Conservation (phyloP, 1,140 invertebrate species). For the Lepeophtheirus salmonis region DNA sequence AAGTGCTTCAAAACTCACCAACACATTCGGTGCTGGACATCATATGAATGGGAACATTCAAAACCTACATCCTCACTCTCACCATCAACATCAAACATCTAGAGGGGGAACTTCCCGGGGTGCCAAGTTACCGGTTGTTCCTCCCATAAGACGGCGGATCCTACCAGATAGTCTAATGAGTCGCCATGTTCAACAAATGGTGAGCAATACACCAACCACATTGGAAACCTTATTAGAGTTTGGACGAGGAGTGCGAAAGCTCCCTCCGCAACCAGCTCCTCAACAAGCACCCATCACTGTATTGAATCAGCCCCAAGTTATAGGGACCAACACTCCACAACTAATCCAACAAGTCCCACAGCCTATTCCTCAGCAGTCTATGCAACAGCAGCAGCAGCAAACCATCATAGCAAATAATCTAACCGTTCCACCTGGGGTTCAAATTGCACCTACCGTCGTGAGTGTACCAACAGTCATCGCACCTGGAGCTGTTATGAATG, state of each 20-base stretch:
- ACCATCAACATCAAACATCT: neutral
- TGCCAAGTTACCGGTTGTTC: neutral
- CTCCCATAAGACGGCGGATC: neutral
- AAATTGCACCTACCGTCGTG: neutral
- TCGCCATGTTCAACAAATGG: neutral
- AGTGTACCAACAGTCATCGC: neutral
- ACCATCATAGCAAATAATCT: neutral
- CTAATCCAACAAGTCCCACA: neutral
- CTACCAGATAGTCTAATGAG: neutral
- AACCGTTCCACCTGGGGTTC: neutral
- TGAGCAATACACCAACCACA: neutral
- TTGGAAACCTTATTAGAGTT: conserved; percentile 1
- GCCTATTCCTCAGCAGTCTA: too few relatives aligned
- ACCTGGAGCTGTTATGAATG: neutral
- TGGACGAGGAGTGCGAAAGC: conserved; percentile 8
- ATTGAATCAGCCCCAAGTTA: neutral
- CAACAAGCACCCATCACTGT: neutral
- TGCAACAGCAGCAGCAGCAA: neutral
- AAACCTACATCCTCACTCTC: neutral
- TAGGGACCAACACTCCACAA: neutral
- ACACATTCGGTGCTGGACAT: too few relatives aligned
- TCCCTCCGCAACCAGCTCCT: conserved; percentile 1
- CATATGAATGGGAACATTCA: neutral
- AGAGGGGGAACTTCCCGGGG: neutral
- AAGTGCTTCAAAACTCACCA: neutral